phyloP scores from a whole-genome alignment of 2,113 vertebrate species.

The Sterna hirundo region DNA sequence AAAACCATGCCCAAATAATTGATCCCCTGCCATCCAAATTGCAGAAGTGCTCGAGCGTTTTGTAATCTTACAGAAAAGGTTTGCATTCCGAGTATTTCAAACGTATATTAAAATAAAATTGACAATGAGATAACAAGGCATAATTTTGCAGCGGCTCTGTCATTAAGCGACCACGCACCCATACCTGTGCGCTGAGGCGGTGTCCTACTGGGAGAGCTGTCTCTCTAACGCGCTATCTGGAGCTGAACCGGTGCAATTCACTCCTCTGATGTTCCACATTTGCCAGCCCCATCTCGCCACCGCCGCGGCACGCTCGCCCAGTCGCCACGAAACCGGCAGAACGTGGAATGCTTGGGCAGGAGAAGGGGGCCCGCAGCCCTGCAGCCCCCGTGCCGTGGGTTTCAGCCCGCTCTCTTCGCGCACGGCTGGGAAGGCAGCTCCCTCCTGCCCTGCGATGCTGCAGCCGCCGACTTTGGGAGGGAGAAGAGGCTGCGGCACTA shows the following conservation, averaged over 20 bases:
- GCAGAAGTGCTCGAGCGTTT: neutral
- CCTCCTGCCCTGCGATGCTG: neutral
- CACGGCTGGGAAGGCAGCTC: neutral
- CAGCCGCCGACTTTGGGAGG: neutral
- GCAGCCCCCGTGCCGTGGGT: accelerated
- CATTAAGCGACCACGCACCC: neutral
- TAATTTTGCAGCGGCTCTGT: neutral
- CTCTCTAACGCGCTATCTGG: neutral
- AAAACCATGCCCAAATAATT: conserved; percentile 64
- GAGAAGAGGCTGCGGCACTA: neutral
- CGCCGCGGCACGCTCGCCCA: accelerated
- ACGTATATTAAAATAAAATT: conserved; percentile 23
- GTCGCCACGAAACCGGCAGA: accelerated
- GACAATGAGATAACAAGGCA: conserved; percentile 22
- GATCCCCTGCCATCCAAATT: conserved; percentile 43
- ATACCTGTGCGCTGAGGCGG: neutral
- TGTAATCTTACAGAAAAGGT: conserved; percentile 3
- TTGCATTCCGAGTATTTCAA: conserved; percentile 30
- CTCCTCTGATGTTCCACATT: neutral
- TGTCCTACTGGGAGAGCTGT: neutral
- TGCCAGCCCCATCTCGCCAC: neutral
- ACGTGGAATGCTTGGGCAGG: accelerated
- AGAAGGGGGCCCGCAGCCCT: accelerated
- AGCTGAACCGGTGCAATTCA: neutral
- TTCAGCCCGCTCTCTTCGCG: neutral